Base-by-base conservation (phyloP, 2,888 invertebrate species). In the Argyra leucocephala region DNA sequence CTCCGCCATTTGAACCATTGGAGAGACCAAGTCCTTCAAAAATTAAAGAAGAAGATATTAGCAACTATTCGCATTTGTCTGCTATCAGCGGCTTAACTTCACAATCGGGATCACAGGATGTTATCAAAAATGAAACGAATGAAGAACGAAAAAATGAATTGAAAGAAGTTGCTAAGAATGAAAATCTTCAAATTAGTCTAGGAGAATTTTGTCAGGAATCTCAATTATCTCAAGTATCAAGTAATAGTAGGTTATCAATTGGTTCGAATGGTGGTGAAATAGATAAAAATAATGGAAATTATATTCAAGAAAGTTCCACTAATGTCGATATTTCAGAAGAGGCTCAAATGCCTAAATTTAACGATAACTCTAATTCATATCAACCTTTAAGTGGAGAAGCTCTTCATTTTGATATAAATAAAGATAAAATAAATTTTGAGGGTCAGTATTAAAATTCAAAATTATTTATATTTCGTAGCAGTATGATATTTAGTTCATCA, bases 1-100 rank as follows among this genome's bases (percentile, higher is more conserved):
- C 87, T 64, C 87, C 87, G 1, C 83, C 84, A 1, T 87, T 87
- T 75, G 87, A 87, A 72, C 86, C 85, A 0, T 77, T 87, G 24
- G 83, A 83, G 68, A 82, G 65, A 80, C 22, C 7, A 4, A 22
- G 6, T 22, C 22, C 10, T 21, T 22, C 12, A 4, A 37, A 22
- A 23, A 48, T 62, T 36, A 57, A 62, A 62, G 21, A 61, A 15
- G 24, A 62, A 36, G 37, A 57, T 62, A 83, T 83, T 36, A 83
- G 80, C 73, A 80, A 82, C 61, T 83, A 85, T 72, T 85, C 84
- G 3, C 82, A 85, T 73, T 72, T 85, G 58, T 85, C 86, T 15
- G 83, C 82, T 61, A 81, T 85, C 4, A 80, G 77, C 71, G 79
- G 81, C 68, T 63, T 78, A 24, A 76, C 74, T n/a, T 74, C 74